Evolutionary conservation across 2,888 invertebrate species (phyloP).

Genomic region (Dorcus parallelipipedus): DNA sequence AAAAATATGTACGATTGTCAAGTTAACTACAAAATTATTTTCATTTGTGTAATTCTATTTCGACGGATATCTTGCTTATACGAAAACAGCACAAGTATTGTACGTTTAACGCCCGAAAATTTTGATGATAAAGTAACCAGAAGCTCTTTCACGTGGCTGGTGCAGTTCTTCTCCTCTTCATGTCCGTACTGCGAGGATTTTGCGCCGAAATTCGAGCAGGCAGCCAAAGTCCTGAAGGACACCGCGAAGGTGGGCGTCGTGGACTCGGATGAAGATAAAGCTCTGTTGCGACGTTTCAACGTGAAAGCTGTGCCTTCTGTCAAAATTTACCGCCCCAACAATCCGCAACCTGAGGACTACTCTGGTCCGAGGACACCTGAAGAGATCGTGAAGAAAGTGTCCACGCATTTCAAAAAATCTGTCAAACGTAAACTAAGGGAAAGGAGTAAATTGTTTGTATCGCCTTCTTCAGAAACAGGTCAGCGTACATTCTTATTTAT

Average conservation of each 20-base stretch:
- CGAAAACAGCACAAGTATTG: constrained; percentile 7
- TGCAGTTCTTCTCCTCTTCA: constrained; percentile 26
- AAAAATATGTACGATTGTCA: too few species aligned
- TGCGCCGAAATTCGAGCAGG: constrained; percentile 25
- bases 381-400: constrained; percentile 16
- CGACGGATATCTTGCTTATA: constrained; percentile 6
- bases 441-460: not conserved
- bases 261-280: constrained; percentile 20
- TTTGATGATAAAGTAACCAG: constrained; percentile 21
- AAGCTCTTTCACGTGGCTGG: constrained; percentile 23
- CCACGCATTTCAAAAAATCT: not conserved
- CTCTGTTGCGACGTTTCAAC: constrained; percentile 15
- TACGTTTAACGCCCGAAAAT: constrained; percentile 17
- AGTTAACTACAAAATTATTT: not conserved
- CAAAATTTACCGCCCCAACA: constrained; percentile 23
- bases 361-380: constrained; percentile 21
- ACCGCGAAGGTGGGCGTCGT: constrained; percentile 24
- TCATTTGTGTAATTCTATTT: constrained; percentile 4
- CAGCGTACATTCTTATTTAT: too few species aligned
- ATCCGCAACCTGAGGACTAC: constrained; percentile 20
- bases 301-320: constrained; percentile 24
- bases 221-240: constrained; percentile 17
- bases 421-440: not conserved
- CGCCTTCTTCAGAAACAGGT: not conserved
- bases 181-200: constrained; percentile 26